phyloP scores from a whole-genome alignment of 92 coral and sea anemone genomes.

The Palythoa heliodiscus region DNA sequence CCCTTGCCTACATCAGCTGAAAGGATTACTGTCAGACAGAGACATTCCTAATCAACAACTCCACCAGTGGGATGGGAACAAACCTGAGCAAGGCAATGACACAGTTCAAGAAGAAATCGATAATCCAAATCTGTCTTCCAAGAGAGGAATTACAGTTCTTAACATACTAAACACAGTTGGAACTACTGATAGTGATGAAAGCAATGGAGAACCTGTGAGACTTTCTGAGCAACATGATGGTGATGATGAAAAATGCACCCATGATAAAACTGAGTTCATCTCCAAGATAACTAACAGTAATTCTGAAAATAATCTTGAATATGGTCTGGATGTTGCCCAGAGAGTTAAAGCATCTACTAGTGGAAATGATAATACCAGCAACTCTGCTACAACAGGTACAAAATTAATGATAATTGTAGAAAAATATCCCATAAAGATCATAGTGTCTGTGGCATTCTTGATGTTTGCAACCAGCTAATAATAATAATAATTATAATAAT shows the following conservation, averaged over 20 bases:
- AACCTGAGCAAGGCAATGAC: neutral
- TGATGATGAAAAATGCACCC: neutral
- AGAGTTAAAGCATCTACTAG: conserved; percentile 12
- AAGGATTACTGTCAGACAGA: conserved; percentile 44
- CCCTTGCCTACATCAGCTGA: conserved; percentile 91
- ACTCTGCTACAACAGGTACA: neutral
- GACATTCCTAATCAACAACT: neutral
- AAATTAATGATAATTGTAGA: neutral
- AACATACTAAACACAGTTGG: conserved; percentile 61
- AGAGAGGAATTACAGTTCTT: conserved; percentile 25
- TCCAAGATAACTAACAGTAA: neutral
- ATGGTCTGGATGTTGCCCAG: conserved; percentile 55
- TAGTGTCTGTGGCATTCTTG: neutral
- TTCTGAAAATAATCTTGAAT: conserved; percentile 27
- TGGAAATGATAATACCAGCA: neutral
- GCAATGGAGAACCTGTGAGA: neutral
- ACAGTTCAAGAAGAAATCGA: neutral
- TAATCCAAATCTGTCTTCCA: neutral
- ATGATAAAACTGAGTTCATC: neutral
- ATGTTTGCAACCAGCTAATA: neutral
- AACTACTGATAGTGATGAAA: neutral
- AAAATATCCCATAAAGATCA: neutral
- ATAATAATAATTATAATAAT: no score
- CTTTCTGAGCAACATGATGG: neutral
- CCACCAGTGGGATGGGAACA: conserved; percentile 6